Evolutionary conservation across 1,140 invertebrate genomes (phyloP).

Genomic region (Odontomachus brunneus): DNA sequence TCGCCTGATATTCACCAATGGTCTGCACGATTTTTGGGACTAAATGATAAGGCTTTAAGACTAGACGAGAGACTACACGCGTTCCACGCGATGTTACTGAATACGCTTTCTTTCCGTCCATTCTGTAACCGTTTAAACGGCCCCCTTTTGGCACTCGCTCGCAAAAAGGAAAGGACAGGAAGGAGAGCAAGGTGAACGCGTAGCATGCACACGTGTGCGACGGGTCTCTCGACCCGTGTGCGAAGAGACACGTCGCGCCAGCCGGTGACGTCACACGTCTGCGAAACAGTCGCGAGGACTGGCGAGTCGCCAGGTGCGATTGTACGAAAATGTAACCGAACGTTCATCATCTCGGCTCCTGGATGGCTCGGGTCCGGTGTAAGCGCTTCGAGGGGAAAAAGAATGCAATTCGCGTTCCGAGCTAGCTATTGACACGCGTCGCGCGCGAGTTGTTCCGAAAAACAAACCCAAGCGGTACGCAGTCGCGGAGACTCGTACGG

Average conservation of each 20-base stretch:
- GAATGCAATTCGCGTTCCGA: not conserved
- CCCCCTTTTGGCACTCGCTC: too few relatives aligned
- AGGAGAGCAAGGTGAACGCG: not conserved
- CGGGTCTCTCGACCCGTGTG: not conserved
- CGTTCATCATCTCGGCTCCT: constrained; percentile 30
- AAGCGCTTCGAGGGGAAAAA: not conserved
- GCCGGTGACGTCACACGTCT: constrained; percentile 3
- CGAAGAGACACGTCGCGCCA: constrained; percentile 23
- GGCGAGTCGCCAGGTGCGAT: constrained; percentile 28
- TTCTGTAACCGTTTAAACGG: too few relatives aligned
- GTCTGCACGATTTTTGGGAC: too few relatives aligned
- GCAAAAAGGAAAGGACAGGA: too few relatives aligned
- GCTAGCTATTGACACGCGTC: not conserved
- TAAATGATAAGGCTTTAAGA: too few relatives aligned
- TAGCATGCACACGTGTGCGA: not conserved
- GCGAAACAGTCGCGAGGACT: not conserved
- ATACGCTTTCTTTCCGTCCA: too few relatives aligned
- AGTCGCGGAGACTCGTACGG: too few relatives aligned
- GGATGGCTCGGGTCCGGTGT: not conserved
- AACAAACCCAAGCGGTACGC: not conserved
- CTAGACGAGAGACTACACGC: not conserved
- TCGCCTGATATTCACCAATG: too few relatives aligned
- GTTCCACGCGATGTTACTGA: too few relatives aligned
- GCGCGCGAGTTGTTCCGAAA: not conserved
- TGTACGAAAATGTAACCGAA: constrained; percentile 24